Evolutionary conservation across 2,797 vertebrate species (phyloP).

Genomic region (Tolypeutes matacus): DNA sequence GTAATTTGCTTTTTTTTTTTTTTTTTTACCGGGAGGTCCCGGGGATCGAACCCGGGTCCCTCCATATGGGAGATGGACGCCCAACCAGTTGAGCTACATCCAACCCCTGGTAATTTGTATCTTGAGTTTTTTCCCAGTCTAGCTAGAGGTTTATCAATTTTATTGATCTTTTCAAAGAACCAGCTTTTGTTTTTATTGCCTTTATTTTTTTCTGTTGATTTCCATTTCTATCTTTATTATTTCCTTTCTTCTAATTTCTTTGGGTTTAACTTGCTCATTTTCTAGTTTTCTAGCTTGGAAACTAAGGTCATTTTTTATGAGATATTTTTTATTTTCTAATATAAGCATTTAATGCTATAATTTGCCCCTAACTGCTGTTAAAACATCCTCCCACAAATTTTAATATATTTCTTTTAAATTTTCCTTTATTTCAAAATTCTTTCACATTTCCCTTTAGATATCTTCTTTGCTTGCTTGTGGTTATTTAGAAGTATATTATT

Average conservation of each 20-base stretch:
- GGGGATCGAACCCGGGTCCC: too few relatives aligned
- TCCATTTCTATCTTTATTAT: conserved; percentile 10
- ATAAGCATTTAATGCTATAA: background rate
- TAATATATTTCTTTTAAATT: background rate
- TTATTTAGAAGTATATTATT: conserved; percentile 36
- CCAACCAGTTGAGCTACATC: too few relatives aligned
- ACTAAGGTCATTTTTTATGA: conserved; percentile 17
- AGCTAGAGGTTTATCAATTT: background rate
- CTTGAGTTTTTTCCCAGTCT: background rate
- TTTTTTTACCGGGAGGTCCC: too few relatives aligned
- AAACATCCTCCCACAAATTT: background rate
- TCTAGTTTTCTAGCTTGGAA: conserved; percentile 28
- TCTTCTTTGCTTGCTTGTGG: background rate
- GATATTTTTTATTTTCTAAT: conserved; percentile 16
- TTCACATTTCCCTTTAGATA: background rate
- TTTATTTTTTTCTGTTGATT: conserved; percentile 24
- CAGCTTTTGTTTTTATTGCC: background rate
- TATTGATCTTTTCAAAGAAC: background rate
- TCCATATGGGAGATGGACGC: too few relatives aligned
- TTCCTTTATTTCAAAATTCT: background rate
- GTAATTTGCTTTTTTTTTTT: too few relatives aligned
- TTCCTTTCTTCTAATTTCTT: conserved; percentile 16
- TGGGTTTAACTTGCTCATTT: conserved; percentile 24
- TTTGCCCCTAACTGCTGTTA: background rate
- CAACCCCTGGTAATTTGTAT: too few relatives aligned